Evolutionary conservation across 92 coral and sea anemone species (phyloP).

Genomic region (Epizoanthus illoricatus): DNA sequence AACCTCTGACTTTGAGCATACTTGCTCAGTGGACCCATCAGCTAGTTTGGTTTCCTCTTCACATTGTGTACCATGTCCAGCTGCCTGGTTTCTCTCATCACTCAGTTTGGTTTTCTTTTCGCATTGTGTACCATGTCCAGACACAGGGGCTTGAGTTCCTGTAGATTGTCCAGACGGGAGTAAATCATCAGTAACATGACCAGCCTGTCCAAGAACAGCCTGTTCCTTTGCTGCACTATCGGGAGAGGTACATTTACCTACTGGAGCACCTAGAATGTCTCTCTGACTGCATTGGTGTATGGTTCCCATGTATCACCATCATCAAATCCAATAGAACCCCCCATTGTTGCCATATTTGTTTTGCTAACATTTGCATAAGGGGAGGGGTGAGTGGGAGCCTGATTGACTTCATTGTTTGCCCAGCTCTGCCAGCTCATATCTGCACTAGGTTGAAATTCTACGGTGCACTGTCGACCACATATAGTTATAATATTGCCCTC

Average conservation of each 20-base stretch:
- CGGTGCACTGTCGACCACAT: conserved; percentile 54
- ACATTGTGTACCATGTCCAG: too few relatives aligned
- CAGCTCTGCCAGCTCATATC: conserved; percentile 79
- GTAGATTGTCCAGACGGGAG: too few relatives aligned
- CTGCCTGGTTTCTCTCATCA: too few relatives aligned
- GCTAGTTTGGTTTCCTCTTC: too few relatives aligned
- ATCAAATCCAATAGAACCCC: conserved; percentile 28
- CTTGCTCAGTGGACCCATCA: too few relatives aligned
- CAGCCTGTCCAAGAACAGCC: background rate
- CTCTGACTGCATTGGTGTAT: conserved; percentile 32
- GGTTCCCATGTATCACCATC: conserved; percentile 24
- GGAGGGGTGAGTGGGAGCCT: conserved; percentile 75
- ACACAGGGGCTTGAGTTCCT: too few relatives aligned
- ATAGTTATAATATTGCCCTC: conserved; percentile 64
- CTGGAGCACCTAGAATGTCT: conserved; percentile 19
- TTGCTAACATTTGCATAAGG: conserved; percentile 70
- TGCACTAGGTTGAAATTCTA: conserved; percentile 76
- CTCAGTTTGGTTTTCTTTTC: too few relatives aligned
- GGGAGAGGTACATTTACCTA: background rate
- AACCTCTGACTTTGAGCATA: too few relatives aligned
- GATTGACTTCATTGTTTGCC: conserved; percentile 62
- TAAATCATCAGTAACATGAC: too few relatives aligned
- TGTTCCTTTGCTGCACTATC: background rate
- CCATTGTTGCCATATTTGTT: conserved; percentile 16
- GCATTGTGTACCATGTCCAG: too few relatives aligned